Evolutionary conservation across 2,888 invertebrate species (phyloP), one percentile per base, ranked within the genome.

Genomic region (Muscina levida): DNA sequence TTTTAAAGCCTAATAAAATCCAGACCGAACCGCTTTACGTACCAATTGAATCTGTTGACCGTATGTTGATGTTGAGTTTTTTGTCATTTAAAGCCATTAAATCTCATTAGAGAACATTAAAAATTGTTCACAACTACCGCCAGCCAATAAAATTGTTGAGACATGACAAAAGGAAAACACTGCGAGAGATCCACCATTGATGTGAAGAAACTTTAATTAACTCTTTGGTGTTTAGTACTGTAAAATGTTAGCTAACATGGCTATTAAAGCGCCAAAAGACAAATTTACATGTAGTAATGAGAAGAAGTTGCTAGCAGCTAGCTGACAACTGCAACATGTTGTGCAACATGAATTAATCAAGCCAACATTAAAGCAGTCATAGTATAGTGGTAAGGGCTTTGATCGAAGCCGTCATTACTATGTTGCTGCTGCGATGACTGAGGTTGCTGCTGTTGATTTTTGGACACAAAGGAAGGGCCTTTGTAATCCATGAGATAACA

Each of bases 71-170:
- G 31, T 31, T 31, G 31, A 8, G 3, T 31, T 31, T 31, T 31
- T 8, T 31, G 4, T 31, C 6, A 22, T 22, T 71, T 19, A 22
- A 10, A 24, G 10, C 72, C 72, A 77, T 73, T 72, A 73, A 77
- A 70, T 19, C 56, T 77, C 77, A 77, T 77, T 77, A 77, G 37
- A 37, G 53, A 39, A 31, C 46, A 77, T 73, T 53, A 68, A 77
- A 77, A 46, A 22, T 19, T 15, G 42, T 53, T 53, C 4, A 62
- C 42, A 62, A 62, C 22, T 62, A 13, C 42, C 11, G 24, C 31
- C 5, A 13, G 42, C 17, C 62, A 3, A 39, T 39, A 62, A 62
- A 42, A 62, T 3, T 42, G 42, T 56, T 44, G 13, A 44, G 6
- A 10, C 6, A 2, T 44, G 44, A 44, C 6, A 2, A 44, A 44